Conservation (phyloP, 1,140 invertebrate genomes). For the Drosophila pandora region DNA sequence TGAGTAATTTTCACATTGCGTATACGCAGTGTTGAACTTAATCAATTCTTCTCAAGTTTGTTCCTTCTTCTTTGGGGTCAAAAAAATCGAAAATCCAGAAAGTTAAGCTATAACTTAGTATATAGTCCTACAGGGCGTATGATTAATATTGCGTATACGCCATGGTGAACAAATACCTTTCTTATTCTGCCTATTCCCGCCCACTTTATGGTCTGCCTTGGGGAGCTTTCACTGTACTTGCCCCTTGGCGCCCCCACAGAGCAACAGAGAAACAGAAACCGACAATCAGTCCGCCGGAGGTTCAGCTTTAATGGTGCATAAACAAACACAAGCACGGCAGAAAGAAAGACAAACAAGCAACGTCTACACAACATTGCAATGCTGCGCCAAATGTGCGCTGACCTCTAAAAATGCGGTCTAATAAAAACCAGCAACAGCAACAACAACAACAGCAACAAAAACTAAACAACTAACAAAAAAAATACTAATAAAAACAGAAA, state of each 20-base stretch:
- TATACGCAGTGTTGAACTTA: constrained; percentile 30
- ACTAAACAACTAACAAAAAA: constrained; percentile 24
- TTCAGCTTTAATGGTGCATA: constrained; percentile 59
- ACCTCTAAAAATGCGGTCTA: constrained; percentile 79
- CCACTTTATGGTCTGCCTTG: not conserved
- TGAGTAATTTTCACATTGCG: constrained; percentile 25
- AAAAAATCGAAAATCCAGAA: not conserved
- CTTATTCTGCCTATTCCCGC: not conserved
- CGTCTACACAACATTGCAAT: constrained; percentile 61
- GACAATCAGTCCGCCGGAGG: constrained; percentile 32
- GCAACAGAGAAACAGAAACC: constrained; percentile 3
- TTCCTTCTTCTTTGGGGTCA: too few species aligned
- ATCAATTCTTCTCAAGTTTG: too few species aligned
- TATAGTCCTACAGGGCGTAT: constrained; percentile 36
- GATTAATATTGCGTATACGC: constrained; percentile 28
- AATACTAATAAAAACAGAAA: constrained; percentile 15
- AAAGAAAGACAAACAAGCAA: constrained; percentile 41
- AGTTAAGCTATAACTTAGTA: too few species aligned
- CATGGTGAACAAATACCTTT: not conserved
- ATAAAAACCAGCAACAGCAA: constrained; percentile 61
- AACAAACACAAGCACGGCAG: constrained; percentile 29
- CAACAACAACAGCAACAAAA: constrained; percentile 31
- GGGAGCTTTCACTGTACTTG: constrained; percentile 28
- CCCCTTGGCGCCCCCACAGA: constrained; percentile 13
- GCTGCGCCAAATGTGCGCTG: constrained; percentile 76